Conservation (phyloP, 2,888 invertebrate genomes). For the Trachelus tabidus region DNA sequence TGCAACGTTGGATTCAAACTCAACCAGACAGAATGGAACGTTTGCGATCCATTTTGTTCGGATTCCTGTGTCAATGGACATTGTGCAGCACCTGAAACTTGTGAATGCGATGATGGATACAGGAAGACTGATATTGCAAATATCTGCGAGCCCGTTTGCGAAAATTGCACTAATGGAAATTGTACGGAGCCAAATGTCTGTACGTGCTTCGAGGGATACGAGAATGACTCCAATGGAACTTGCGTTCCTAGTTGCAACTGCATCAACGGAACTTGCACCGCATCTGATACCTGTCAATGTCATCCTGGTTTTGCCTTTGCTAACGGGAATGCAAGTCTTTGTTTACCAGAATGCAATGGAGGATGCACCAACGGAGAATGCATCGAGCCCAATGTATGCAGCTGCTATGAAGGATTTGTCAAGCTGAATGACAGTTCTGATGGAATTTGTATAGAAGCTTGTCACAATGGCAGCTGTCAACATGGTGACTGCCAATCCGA, state of each 20-base stretch:
- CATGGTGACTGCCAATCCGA: too few relatives aligned
- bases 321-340: slow-evolving; percentile 17
- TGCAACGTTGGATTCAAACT: slow-evolving; percentile 68
- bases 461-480: too few relatives aligned
- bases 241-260: slow-evolving; percentile 74
- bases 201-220: slow-evolving; percentile 53
- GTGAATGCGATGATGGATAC: slow-evolving; percentile 48
- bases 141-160: slow-evolving; percentile 50
- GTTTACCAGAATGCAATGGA: slow-evolving; percentile 46
- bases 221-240: slow-evolving; percentile 50
- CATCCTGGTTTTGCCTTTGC: slow-evolving; percentile 31
- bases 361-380: slow-evolving; percentile 41
- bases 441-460: too few relatives aligned
- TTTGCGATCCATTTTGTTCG: too few relatives aligned
- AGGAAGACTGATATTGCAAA: slow-evolving; percentile 23
- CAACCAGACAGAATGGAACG: slow-evolving; percentile 24
- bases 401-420: slow-evolving; percentile 43
- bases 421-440: too few relatives aligned
- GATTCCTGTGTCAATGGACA: too few relatives aligned
- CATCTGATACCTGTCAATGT: slow-evolving; percentile 53
- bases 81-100: slow-evolving; percentile 36
- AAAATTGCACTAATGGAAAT: slow-evolving; percentile 54
- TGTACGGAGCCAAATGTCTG: slow-evolving; percentile 57
- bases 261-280: slow-evolving; percentile 64
- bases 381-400: slow-evolving; percentile 50